Percentiles rank a stretch among this genome's conserved stretches.
These are phyloP conservation scores for Pocillopora damicornis DNA, from an alignment of 64 coral and sea anemone species.

Conservation along the genomic window DNA sequence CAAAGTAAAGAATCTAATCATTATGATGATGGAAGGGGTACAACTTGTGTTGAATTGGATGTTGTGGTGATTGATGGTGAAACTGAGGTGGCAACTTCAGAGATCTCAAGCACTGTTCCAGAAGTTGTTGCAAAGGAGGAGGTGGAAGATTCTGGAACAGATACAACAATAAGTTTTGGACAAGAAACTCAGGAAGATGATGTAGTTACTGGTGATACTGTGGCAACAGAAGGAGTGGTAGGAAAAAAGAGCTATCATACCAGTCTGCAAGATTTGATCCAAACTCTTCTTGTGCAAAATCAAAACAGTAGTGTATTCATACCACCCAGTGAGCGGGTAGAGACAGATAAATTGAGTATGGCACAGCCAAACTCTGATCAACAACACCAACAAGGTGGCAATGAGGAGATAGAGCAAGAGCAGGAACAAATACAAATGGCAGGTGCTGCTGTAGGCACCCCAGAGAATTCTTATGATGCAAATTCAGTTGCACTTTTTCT, in stretches of 20 bases:
- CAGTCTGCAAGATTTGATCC: slow-evolving; percentile 73
- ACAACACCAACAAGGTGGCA: neutral
- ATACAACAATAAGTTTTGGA: neutral
- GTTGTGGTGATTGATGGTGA: slow-evolving; percentile 55
- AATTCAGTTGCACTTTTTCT: slow-evolving; percentile 90
- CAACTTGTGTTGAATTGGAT: slow-evolving; percentile 31
- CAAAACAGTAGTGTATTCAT: slow-evolving; percentile 35
- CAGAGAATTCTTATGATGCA: slow-evolving; percentile 79
- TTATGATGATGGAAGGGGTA: slow-evolving; percentile 9
- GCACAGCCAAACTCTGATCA: slow-evolving; percentile 13
- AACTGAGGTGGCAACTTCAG: slow-evolving; percentile 55
- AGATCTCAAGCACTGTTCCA: slow-evolving; percentile 2
- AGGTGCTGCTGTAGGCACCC: neutral
- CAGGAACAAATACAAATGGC: slow-evolving; percentile 5
- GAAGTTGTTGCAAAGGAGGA: neutral
- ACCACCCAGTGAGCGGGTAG: neutral
- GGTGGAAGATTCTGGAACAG: neutral
- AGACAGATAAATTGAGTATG: neutral
- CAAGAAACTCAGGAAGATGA: neutral
- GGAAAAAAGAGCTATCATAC: slow-evolving; percentile 24
- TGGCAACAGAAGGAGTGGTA: neutral
- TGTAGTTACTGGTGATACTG: neutral
- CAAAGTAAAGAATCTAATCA: slow-evolving; percentile 46
- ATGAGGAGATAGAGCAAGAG: neutral
- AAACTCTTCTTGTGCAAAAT: slow-evolving; percentile 78